Percentiles rank a stretch among this genome's conserved stretches.
phyloP scores from a whole-genome alignment of 2,888 invertebrate genomes.

The Penaeus monodon region DNA sequence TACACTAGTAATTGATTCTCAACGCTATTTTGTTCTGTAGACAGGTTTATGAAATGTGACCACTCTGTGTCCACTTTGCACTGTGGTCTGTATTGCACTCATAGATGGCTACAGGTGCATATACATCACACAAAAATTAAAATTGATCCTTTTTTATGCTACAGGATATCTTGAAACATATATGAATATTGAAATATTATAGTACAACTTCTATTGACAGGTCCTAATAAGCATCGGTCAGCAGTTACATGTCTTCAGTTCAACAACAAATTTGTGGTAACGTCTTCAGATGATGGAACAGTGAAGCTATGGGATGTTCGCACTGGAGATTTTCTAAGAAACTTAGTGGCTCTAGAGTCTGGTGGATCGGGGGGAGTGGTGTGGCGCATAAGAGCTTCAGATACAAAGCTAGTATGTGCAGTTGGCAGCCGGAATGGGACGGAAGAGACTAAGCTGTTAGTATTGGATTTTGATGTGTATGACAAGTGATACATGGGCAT shows the following conservation, averaged over 20 bases:
- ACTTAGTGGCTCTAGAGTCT: conserved; percentile 91
- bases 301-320: conserved; percentile 99
- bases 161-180: neutral
- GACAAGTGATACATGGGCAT: conserved; percentile 61
- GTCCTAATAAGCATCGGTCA: conserved; percentile 95
- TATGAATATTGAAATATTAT: neutral
- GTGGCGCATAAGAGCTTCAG: conserved; percentile 95
- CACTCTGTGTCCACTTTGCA: too few relatives aligned
- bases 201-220: conserved; percentile 72
- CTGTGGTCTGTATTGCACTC: too few relatives aligned
- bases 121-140: too few relatives aligned
- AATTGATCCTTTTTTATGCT: neutral
- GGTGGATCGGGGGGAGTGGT: conserved; percentile 96
- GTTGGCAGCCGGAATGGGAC: conserved; percentile 98
- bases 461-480: conserved; percentile 93
- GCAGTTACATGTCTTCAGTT: conserved; percentile 99
- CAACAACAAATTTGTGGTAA: conserved; percentile 96
- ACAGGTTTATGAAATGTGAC: too few relatives aligned
- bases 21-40: too few relatives aligned
- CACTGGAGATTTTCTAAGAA: conserved; percentile 95
- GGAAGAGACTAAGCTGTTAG: conserved; percentile 97
- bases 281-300: conserved; percentile 98
- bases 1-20: too few relatives aligned
- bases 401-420: conserved; percentile 97
- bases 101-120: too few relatives aligned